Evolutionary conservation across 2,113 vertebrate species (phyloP).

Genomic region (Andinoacara biseriatus): DNA sequence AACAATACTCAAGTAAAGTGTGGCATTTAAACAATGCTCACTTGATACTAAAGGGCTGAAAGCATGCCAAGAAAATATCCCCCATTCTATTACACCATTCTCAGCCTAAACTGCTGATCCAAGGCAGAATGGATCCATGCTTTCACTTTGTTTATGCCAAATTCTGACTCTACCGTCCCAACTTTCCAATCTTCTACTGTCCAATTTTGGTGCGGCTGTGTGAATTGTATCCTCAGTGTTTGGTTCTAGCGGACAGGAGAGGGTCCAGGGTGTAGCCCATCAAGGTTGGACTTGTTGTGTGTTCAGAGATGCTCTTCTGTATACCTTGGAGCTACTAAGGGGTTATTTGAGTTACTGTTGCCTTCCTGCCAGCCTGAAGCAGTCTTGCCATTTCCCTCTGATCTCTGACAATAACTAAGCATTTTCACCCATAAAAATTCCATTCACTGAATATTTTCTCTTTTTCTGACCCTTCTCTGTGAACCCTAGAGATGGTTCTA

Average conservation of each 20-base stretch:
- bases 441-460: not conserved
- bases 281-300: not conserved
- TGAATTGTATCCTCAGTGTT: not conserved
- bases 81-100: too few relatives aligned
- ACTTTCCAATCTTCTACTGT: not conserved
- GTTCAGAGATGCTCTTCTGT: not conserved
- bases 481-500: not conserved
- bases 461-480: not conserved
- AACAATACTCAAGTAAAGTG: not conserved
- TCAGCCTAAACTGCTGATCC: too few relatives aligned
- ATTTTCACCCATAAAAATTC: not conserved
- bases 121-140: not conserved
- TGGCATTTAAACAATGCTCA: not conserved
- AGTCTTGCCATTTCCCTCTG: not conserved
- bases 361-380: not conserved
- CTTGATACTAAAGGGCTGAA: not conserved
- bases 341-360: not conserved
- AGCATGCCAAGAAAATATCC: not conserved
- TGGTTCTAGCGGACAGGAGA: not conserved
- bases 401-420: not conserved
- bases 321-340: not conserved
- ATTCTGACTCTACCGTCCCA: not conserved
- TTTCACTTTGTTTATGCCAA: not conserved
- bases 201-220: rapidly evolving
- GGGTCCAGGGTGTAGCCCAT: not conserved